Conservation (phyloP, 1,140 invertebrate species). For the Bombus pascuorum region DNA sequence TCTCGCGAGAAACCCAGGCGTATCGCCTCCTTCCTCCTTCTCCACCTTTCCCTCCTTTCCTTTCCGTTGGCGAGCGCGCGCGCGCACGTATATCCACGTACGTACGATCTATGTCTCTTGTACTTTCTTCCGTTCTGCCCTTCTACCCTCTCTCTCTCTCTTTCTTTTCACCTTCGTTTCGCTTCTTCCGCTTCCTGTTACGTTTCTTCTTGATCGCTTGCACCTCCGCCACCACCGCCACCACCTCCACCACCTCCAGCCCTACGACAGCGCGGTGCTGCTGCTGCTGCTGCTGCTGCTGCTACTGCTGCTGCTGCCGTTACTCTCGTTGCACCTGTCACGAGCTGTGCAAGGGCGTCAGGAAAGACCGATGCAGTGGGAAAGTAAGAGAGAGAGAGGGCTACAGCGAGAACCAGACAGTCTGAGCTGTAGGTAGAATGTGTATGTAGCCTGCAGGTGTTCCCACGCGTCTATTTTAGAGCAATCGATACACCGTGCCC, state of each 20-base stretch:
- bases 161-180: conserved; percentile 21
- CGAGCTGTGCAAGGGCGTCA: conserved; percentile 59
- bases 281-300: conserved; percentile 14
- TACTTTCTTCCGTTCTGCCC: conserved; percentile 40
- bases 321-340: conserved; percentile 66
- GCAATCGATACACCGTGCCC: conserved; percentile 73
- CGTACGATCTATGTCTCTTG: neutral
- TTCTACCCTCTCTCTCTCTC: conserved; percentile 44
- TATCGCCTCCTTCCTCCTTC: conserved; percentile 66
- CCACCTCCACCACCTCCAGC: conserved; percentile 52
- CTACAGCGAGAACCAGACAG: conserved; percentile 24
- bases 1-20: conserved; percentile 63
- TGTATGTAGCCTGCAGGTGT: conserved; percentile 70
- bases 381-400: conserved; percentile 48
- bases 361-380: conserved; percentile 33
- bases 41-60: conserved; percentile 47
- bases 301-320: conserved; percentile 18
- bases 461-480: conserved; percentile 75
- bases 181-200: conserved; percentile 67
- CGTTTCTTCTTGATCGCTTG: conserved; percentile 43
- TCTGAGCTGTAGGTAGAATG: conserved; percentile 53
- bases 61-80: conserved; percentile 9
- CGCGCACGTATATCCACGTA: neutral
- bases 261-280: conserved; percentile 49
- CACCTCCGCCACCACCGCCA: conserved; percentile 53